Conservation (phyloP, 2,113 vertebrate genomes). For the Aix galericulata region DNA sequence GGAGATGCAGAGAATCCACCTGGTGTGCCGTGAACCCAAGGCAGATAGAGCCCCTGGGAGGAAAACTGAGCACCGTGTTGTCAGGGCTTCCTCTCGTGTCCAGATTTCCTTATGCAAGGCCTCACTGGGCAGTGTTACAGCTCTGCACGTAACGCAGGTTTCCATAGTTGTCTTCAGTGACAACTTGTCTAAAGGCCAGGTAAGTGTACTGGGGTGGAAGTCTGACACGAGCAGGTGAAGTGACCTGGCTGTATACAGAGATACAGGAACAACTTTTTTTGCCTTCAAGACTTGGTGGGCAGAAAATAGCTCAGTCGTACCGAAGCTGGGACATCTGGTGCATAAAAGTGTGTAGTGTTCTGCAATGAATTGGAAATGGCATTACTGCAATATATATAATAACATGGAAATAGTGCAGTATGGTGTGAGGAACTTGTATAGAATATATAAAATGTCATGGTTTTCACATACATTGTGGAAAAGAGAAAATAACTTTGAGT, state of each 20-base stretch:
- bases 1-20: neutral
- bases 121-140: neutral
- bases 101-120: neutral
- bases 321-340: conserved; percentile 56
- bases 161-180: neutral
- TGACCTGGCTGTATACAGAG: neutral
- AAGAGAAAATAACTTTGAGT: conserved; percentile 69
- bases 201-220: neutral
- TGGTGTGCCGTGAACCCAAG: neutral
- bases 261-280: conserved; percentile 4
- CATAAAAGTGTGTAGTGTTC: conserved; percentile 31
- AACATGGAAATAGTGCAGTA: conserved; percentile 54
- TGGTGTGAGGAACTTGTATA: conserved; percentile 58
- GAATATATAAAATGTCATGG: conserved; percentile 60
- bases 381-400: conserved; percentile 56
- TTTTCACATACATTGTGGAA: conserved; percentile 65
- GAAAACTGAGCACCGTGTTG: neutral
- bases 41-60: neutral
- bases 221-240: neutral
- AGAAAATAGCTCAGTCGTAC: conserved; percentile 48
- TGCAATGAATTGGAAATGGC: conserved; percentile 63
- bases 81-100: accelerated
- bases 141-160: neutral
- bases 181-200: neutral
- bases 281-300: conserved; percentile 29